Conservation (phyloP, 2,113 vertebrate species). For the Hippocampus abdominalis region DNA sequence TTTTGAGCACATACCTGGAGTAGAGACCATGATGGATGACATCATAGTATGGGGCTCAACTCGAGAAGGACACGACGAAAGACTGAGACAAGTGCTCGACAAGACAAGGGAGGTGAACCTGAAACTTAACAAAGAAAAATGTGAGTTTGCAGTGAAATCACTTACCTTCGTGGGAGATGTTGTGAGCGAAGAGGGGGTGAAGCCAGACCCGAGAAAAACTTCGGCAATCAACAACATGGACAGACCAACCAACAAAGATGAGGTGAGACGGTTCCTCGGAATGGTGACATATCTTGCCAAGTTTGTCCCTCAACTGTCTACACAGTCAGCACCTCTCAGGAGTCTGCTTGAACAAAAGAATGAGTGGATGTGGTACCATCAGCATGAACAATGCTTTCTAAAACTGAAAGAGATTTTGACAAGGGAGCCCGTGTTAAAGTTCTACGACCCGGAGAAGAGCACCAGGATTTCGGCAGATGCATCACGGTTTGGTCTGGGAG, state of each 20-base stretch:
- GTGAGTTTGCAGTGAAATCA: background rate
- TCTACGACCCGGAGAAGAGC: no score
- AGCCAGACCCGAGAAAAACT: conserved; percentile 2
- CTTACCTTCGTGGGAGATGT: background rate
- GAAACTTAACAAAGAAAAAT: background rate
- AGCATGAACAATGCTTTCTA: background rate
- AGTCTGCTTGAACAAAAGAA: background rate
- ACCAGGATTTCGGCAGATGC: no score
- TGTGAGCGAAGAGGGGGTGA: background rate
- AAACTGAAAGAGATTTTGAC: conserved; percentile 1
- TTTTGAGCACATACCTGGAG: conserved; percentile 4
- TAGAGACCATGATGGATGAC: conserved; percentile 8
- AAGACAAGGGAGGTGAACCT: background rate
- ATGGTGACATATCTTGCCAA: background rate
- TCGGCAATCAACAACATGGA: conserved; percentile 4
- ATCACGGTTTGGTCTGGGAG: background rate
- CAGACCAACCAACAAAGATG: conserved; percentile 1
- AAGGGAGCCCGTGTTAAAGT: background rate
- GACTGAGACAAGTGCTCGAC: no score
- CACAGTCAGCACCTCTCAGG: background rate
- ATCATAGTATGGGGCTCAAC: conserved; percentile 1
- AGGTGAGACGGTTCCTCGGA: background rate
- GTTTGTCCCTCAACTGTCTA: background rate
- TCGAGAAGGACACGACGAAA: no score
- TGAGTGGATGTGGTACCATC: background rate